A percentile compares a stretch with the other conserved stretches of the same genome.
Evolutionary conservation across 2,113 vertebrate genomes (phyloP).

Genomic region (Hippocampus mohnikei): DNA sequence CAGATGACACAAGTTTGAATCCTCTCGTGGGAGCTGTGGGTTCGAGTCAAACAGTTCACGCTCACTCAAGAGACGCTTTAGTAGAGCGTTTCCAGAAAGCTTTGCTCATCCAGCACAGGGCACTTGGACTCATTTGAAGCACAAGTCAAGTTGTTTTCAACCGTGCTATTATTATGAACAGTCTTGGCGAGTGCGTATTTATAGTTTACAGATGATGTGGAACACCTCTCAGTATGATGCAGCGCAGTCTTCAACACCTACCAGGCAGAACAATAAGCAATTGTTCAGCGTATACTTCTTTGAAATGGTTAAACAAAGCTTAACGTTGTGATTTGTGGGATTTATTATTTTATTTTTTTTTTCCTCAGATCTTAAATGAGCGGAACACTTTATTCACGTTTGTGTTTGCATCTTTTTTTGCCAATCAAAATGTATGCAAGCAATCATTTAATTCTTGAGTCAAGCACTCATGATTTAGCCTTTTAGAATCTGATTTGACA

Average conservation of each 20-base stretch:
- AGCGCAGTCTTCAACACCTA: neutral
- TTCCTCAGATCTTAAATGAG: neutral
- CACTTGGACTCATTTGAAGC: slow-evolving; percentile 16
- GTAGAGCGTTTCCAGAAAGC: slow-evolving; percentile 13
- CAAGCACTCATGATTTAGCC: neutral
- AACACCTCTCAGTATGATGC: neutral
- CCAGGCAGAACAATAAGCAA: neutral
- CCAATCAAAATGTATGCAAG: no score
- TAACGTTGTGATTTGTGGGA: no score
- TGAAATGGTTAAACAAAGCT: neutral
- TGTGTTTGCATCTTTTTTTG: neutral
- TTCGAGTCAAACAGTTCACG: slow-evolving; percentile 13
- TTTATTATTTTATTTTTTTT: no score
- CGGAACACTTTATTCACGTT: neutral
- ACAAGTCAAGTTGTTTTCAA: slow-evolving; percentile 11
- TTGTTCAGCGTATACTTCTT: neutral
- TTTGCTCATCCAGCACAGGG: slow-evolving; percentile 8
- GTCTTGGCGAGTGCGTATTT: neutral
- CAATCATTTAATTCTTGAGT: neutral
- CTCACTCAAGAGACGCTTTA: slow-evolving; percentile 19
- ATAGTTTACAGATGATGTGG: neutral
- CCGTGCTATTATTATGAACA: neutral
- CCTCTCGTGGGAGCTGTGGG: slow-evolving; percentile 13
- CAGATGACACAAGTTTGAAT: slow-evolving; percentile 27
- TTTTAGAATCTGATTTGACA: neutral